Base-by-base conservation (phyloP, 1,140 invertebrate species). In the Hylaeus volcanicus region DNA sequence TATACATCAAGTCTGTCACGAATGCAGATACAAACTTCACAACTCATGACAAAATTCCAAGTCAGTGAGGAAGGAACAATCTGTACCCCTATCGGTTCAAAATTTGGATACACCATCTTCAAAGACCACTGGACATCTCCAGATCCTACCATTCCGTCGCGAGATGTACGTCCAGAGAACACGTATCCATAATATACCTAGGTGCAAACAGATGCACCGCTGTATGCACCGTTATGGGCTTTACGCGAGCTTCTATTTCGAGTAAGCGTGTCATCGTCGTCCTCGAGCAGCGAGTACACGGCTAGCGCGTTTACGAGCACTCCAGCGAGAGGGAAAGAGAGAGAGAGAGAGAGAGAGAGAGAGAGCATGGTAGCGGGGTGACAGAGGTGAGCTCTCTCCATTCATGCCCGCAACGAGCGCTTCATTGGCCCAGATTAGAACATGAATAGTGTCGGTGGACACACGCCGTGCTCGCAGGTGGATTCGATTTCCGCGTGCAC, bases 361-460 rank as follows among this genome's bases (percentile, higher is more conserved):
- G 26, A 26, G 26, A 26, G 26, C 26, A 0, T 26, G 26, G 26
- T 26, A 0, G 26, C 26, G 26, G 26, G 26, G 26, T 37, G 68
- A 6, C 2, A 60, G 64, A 48, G 45, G 71, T 60, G 39, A 43
- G 58, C 74, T 83, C 85, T 78, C 78, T 76, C 83, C 85, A 87
- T 87, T 86, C 86, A 87, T 84, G 56, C 73, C 43, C 60, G 77
- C 64, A 86, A 86, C 85, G 84, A 82, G 51, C 77, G 79, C 83
- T 87, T 89, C 79, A 89, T 89, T 88, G 88, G 85, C 88, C 85
- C 79, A 88, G 86, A 89, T 89, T 89, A 83, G 72, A 80, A 69
- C 83, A 66, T 84, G 88, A 89, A 89, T 89, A 84, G 76, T n/a
- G 75, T 56, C 84, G 64, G 45, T 79, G 66, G 69, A 79, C 60